These are phyloP conservation scores for Leptopilina clavipes DNA, from an alignment of 1,140 invertebrate genomes.

Conservation along the genomic window DNA sequence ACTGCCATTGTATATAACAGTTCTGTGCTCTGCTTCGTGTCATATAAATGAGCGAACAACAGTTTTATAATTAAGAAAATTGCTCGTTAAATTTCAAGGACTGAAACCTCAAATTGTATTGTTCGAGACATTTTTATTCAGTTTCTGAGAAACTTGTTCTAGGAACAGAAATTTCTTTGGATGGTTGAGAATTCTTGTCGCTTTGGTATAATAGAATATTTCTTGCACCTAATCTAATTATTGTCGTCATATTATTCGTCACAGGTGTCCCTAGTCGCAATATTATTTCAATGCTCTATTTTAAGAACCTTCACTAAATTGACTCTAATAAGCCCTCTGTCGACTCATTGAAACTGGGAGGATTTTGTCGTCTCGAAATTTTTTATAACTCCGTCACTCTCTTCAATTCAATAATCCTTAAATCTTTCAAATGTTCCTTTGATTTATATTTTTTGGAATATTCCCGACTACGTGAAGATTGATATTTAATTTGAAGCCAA, in stretches of 20 bases:
- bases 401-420: too few species aligned
- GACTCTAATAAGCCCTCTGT: slow-evolving; percentile 55
- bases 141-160: background rate
- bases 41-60: slow-evolving; percentile 1
- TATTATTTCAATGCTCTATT: slow-evolving; percentile 57
- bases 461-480: too few species aligned
- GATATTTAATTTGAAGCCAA: too few species aligned
- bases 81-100: background rate
- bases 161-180: background rate
- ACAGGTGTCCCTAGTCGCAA: slow-evolving; percentile 45
- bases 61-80: slow-evolving; percentile 9
- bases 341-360: slow-evolving; percentile 33
- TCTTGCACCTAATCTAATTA: slow-evolving; percentile 45
- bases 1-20: slow-evolving; percentile 32
- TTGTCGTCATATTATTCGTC: slow-evolving; percentile 42
- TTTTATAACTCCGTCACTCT: background rate
- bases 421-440: too few species aligned
- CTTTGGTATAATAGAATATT: background rate
- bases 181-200: too few species aligned
- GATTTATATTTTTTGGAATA: too few species aligned
- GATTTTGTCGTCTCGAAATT: background rate
- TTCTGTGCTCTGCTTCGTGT: background rate
- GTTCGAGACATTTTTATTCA: background rate
- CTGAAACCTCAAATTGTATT: background rate
- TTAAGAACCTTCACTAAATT: slow-evolving; percentile 64